These are phyloP conservation scores for Hypomesus transpacificus DNA, from an alignment of 2,113 vertebrate genomes.

Conservation along the genomic window DNA sequence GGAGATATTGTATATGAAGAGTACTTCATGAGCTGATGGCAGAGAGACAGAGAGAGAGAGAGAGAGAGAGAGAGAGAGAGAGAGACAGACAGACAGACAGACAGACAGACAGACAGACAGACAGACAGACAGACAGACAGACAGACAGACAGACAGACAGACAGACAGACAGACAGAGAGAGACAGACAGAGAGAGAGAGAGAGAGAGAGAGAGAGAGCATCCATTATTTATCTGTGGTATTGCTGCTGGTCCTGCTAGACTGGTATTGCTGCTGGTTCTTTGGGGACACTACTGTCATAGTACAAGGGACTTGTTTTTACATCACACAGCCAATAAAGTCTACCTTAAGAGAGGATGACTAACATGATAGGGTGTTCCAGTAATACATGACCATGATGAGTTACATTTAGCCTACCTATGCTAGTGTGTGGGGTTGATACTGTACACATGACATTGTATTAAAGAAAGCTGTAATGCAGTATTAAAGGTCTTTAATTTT, in stretches of 20 bases:
- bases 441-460: too few species aligned
- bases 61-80: background rate
- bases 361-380: background rate
- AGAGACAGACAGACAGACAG: background rate
- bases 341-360: too few species aligned
- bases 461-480: too few species aligned
- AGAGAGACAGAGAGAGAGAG: background rate
- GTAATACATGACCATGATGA: background rate
- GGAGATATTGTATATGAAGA: conserved; percentile 33
- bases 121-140: background rate
- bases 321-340: too few species aligned
- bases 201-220: conserved; percentile 11
- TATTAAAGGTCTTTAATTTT: too few species aligned
- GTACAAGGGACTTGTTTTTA: conserved; percentile 20
- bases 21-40: conserved; percentile 40
- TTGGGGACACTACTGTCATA: conserved; percentile 35
- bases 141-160: background rate
- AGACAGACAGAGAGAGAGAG: background rate
- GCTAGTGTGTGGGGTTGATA: too few species aligned
- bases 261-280: conserved; percentile 36
- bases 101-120: background rate
- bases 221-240: conserved; percentile 60
- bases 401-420: background rate
- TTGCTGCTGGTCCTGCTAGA: background rate
- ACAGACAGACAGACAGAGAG: background rate